A percentile compares a stretch with the other conserved stretches of the same genome.
Evolutionary conservation across 2,888 invertebrate genomes (phyloP).

Genomic region (Julus scanicus): DNA sequence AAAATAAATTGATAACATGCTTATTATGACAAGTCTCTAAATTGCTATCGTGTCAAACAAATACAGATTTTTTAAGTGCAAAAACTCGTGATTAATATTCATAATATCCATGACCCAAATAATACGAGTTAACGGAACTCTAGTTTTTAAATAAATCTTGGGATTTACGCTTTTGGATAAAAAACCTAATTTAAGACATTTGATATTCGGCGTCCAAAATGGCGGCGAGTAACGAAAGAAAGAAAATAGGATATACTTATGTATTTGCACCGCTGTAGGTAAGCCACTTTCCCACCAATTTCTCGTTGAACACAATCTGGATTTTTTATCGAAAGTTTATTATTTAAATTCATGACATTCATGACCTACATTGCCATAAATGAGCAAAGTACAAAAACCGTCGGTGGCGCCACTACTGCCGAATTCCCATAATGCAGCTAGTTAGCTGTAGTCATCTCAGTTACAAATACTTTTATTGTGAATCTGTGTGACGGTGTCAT

Average conservation of each 20-base stretch:
- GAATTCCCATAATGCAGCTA: neutral
- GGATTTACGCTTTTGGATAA: neutral
- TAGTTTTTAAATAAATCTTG: neutral
- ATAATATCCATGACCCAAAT: conserved; percentile 26
- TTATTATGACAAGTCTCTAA: neutral
- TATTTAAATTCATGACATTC: neutral
- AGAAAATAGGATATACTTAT: neutral
- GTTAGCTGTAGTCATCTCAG: no score
- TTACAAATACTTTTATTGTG: no score
- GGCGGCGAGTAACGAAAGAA: neutral
- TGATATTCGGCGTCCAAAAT: neutral
- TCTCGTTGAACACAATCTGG: neutral
- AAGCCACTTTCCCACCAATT: neutral
- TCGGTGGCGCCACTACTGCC: neutral
- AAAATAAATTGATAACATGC: neutral
- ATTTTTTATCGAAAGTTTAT: neutral
- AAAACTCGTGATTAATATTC: neutral
- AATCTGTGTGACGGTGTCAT: no score
- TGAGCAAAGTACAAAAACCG: neutral
- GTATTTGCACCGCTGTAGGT: neutral
- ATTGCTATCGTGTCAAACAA: neutral
- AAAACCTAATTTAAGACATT: neutral
- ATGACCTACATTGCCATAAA: conserved; percentile 11
- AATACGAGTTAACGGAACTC: neutral
- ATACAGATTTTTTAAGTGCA: neutral